Percentiles rank a stretch among this genome's conserved stretches.
These are phyloP conservation scores for Malurus melanocephalus DNA, from an alignment of 2,113 vertebrate species.

Conservation along the genomic window DNA sequence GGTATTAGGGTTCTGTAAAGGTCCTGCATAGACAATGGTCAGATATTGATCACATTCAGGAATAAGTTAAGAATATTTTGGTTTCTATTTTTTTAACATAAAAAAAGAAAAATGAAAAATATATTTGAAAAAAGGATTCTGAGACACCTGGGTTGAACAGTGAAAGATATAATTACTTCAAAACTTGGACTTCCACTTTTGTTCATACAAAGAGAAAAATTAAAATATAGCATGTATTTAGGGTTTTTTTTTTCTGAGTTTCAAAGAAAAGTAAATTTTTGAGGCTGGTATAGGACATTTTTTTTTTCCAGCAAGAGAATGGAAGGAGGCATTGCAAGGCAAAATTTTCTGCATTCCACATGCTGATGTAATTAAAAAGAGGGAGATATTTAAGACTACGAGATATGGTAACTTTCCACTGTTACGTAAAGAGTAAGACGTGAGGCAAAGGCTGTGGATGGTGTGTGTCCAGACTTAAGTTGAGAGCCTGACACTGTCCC, in stretches of 20 bases:
- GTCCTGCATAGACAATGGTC: not conserved
- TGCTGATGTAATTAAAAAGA: not conserved
- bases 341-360: not conserved
- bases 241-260: not conserved
- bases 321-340: not conserved
- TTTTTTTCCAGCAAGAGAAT: not conserved
- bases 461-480: not conserved
- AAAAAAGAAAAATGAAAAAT: not conserved
- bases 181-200: not conserved
- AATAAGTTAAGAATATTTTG: not conserved
- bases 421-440: not conserved
- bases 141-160: not conserved
- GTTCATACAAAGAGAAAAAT: not conserved
- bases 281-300: not conserved
- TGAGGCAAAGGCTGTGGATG: not conserved
- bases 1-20: not conserved
- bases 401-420: not conserved
- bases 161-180: not conserved
- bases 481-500: not conserved
- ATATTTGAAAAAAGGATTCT: not conserved
- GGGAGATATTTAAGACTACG: not conserved
- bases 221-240: not conserved
- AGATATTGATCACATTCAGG: not conserved
- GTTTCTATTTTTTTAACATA: not conserved
- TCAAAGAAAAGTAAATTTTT: not conserved